Evolutionary conservation across 2,797 vertebrate genomes (phyloP), one percentile per base, ranked within the genome.

Genomic region (Propithecus deckenii): DNA sequence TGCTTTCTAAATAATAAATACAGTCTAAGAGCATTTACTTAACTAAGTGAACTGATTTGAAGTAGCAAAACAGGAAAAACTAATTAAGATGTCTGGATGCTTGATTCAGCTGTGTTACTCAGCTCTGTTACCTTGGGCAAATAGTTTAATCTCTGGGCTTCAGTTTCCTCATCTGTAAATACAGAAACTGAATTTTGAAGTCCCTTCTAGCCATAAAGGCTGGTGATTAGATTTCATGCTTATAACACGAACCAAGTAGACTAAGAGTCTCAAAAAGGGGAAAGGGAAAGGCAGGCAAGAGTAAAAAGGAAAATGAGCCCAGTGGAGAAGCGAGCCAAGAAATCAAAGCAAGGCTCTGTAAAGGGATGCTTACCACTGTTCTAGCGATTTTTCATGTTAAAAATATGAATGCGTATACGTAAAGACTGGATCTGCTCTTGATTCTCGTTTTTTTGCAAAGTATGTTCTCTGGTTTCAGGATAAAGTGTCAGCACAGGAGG

Each of bases 1-100:
- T 97, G 43, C 63, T 97, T 88, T 97, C 46, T 94, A 94, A 91
- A 90, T 96, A 93, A 74, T 94, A 96, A 86, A 84, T 90, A 71
- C 11, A 91, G 57, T 61, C 41, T 89, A 87, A 87, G 69, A 95
- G 46, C 85, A 90, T 92, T 97, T 97, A 94, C 46, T 94, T 97
- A 94, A 71, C 59, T 89, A 87, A 84, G 84, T 81, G 10, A 87
- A 48, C 52, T 91, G 48, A 94, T 43, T 89, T 97, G 30, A 48
- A 94, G 43, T 63, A 74, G 50, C n/a, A 61, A 74, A 94, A 74
- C 80, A 97, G 93, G 78, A 78, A 91, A 84, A 91, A 76, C 38
- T 86, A 91, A 96, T 86, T 86, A 95, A 93, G 65, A 93, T 65
- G 72, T 30, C 1, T 93, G n/a, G 69, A 11, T 96, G 95, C 94